A percentile compares a stretch with the other conserved stretches of the same genome.
These are phyloP conservation scores for Urechis unicinctus DNA, from an alignment of 2,888 invertebrate species.

Conservation along the genomic window DNA sequence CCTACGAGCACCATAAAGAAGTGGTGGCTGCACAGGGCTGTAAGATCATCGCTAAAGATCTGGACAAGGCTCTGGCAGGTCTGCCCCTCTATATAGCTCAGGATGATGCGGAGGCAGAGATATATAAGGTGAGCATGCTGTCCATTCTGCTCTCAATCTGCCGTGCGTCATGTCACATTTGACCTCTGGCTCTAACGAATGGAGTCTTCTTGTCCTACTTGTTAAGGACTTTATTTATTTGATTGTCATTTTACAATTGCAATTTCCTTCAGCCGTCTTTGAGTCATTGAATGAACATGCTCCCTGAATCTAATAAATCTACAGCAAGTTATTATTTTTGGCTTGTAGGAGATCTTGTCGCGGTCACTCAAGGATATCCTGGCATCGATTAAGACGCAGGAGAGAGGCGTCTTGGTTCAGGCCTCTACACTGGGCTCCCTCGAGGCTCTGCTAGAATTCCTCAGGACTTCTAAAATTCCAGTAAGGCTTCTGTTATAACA, in stretches of 20 bases:
- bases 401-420: conserved; percentile 93
- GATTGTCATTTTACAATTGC: background rate
- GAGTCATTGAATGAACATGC: no score
- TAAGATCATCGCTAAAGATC: conserved; percentile 94
- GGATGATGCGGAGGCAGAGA: conserved; percentile 88
- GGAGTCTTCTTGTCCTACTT: background rate
- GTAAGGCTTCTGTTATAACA: conserved; percentile 33
- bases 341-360: conserved; percentile 70
- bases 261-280: no score
- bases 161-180: no score
- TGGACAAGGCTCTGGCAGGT: conserved; percentile 95
- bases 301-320: no score
- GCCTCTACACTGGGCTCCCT: conserved; percentile 98
- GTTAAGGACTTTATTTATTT: background rate
- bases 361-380: conserved; percentile 81
- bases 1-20: conserved; percentile 87
- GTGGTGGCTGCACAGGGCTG: conserved; percentile 95
- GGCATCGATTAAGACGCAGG: conserved; percentile 71
- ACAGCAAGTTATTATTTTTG: background rate
- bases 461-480: conserved; percentile 46
- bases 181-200: background rate
- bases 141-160: no score
- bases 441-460: conserved; percentile 70
- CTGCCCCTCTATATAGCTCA: conserved; percentile 86
- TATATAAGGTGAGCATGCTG: conserved; percentile 36